phyloP scores from a whole-genome alignment of 2,113 vertebrate genomes.

The Saccopteryx bilineata region DNA sequence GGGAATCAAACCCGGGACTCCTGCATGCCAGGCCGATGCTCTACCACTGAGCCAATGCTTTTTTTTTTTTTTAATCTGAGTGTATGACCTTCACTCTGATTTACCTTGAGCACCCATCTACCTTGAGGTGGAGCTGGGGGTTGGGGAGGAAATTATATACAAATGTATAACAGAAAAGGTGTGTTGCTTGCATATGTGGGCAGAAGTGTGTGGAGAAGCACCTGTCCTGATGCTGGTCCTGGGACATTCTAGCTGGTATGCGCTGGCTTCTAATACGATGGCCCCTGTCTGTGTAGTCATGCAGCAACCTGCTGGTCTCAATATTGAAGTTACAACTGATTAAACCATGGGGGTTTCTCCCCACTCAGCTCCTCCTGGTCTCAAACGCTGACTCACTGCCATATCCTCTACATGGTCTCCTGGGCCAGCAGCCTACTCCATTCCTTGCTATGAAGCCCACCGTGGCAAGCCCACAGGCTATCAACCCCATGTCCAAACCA shows the following conservation, averaged over 20 bases:
- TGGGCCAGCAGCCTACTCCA: background rate
- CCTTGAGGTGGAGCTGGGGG: background rate
- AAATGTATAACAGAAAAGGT: background rate
- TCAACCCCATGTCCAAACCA: background rate
- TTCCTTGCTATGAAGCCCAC: background rate
- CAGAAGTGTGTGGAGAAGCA: background rate
- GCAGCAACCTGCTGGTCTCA: background rate
- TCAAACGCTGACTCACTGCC: background rate
- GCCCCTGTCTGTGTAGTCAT: background rate
- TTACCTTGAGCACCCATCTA: background rate
- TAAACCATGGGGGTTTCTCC: background rate
- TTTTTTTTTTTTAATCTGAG: background rate
- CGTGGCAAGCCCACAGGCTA: background rate
- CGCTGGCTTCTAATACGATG: background rate
- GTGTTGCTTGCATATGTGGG: background rate
- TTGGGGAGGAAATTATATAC: background rate
- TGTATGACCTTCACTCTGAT: background rate
- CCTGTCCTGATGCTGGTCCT: background rate
- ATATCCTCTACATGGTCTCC: background rate
- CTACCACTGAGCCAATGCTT: background rate
- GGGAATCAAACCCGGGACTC: too few relatives aligned
- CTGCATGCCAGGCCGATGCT: too few relatives aligned
- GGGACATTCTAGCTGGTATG: background rate
- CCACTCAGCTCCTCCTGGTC: background rate
- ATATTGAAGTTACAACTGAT: background rate